Percentiles rank a stretch among this genome's conserved stretches.
Evolutionary conservation across 2,888 invertebrate species (phyloP).

Genomic region (Acrobasis suavella): DNA sequence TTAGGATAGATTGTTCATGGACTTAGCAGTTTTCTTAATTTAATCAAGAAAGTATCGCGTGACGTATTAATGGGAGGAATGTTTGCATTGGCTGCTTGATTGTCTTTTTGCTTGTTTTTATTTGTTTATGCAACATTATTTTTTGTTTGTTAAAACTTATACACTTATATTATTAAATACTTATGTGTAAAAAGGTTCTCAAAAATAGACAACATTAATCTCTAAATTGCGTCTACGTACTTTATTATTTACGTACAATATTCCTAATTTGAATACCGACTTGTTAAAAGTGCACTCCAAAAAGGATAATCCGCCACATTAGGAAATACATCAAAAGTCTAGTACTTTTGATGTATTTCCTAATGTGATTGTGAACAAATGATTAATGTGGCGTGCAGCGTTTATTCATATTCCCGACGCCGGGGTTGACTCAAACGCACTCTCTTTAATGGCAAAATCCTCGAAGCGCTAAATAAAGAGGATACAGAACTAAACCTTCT

Average conservation of each 20-base stretch:
- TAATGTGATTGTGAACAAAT: too few species aligned
- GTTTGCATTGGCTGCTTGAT: not conserved
- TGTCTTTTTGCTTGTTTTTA: too few species aligned
- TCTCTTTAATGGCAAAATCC: constrained; percentile 50
- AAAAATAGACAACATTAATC: too few species aligned
- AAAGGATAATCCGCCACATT: constrained; percentile 24
- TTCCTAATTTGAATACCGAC: not conserved
- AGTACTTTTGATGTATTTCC: too few species aligned
- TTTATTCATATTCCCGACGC: constrained; percentile 50
- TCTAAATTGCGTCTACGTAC: too few species aligned
- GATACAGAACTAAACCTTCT: not conserved
- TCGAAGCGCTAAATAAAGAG: constrained; percentile 29
- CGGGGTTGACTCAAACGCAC: constrained; percentile 45
- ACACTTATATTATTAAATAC: too few species aligned
- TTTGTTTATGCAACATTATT: too few species aligned
- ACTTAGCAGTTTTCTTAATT: not conserved
- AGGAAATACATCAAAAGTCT: constrained; percentile 24
- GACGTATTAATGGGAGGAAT: not conserved
- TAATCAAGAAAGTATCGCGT: constrained; percentile 5
- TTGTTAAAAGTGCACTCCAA: constrained; percentile 18
- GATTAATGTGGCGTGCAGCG: constrained; percentile 46
- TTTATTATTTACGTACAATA: not conserved
- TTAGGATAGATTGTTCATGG: not conserved
- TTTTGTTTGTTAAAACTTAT: too few species aligned
- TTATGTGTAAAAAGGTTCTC: too few species aligned